Conservation (phyloP, 2,113 vertebrate species). For the Caretta caretta region DNA sequence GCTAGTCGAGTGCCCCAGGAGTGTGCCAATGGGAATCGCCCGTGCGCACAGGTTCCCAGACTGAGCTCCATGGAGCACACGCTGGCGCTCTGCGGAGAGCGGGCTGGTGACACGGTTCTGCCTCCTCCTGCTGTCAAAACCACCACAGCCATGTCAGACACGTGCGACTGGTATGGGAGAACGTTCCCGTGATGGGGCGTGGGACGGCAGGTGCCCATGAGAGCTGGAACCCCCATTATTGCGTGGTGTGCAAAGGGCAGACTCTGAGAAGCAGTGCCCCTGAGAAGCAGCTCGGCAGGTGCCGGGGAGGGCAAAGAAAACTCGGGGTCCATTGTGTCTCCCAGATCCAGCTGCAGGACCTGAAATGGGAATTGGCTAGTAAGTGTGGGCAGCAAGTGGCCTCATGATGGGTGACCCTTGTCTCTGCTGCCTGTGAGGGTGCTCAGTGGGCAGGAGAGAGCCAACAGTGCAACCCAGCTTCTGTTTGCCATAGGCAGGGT, state of each 20-base stretch:
- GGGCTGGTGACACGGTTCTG: not conserved
- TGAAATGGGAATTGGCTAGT: not conserved
- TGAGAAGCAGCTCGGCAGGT: no score
- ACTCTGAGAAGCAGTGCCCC: not conserved
- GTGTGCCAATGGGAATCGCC: no score
- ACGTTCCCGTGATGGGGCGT: rapidly evolving
- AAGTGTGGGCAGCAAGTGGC: not conserved
- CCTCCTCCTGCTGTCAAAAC: not conserved
- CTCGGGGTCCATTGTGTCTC: not conserved
- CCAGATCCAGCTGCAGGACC: not conserved
- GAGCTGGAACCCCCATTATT: not conserved
- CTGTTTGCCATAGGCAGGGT: not conserved
- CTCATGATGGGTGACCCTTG: not conserved
- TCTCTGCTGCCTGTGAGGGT: no score
- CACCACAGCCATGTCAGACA: not conserved
- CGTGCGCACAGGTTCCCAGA: no score
- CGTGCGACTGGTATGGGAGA: not conserved
- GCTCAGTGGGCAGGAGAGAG: not conserved
- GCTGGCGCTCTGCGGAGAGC: not conserved
- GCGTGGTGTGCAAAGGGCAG: not conserved
- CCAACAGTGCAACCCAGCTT: not conserved
- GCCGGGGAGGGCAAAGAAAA: not conserved
- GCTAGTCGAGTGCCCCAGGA: no score
- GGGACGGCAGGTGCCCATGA: not conserved
- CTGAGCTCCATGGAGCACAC: no score